Base-by-base conservation (phyloP, 2,113 vertebrate genomes). In the Struthidea cinerea region DNA sequence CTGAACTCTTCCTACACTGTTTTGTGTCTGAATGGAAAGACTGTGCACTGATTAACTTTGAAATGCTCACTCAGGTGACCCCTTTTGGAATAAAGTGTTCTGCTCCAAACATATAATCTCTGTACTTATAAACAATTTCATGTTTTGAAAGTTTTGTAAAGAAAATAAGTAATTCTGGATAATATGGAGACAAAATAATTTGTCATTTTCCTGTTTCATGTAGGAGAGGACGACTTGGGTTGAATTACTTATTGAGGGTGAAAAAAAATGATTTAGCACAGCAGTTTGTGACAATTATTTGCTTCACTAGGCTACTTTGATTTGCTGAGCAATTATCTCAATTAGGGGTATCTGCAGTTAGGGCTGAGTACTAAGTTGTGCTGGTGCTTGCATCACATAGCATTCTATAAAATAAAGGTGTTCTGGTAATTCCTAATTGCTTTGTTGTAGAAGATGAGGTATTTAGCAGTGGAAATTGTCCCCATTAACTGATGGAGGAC, bases 251-350 rank as follows among this genome's bases (percentile, higher is more conserved):
- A 74, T 7, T 86, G 55, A 91, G 41, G 9, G 33, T 82, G 33
- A 56, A 87, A 90, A 92, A 80, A 78, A 79, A 88, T 47, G 11
- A 53, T 84, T 88, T 90, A 93, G 33, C 41, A 44, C 42, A 88
- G 84, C 47, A 84, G 35, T 82, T 95, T 95, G 75, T 94, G 88
- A 70, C 78, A 92, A 91, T 95, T 95, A 88, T 39, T 95, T 96
- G 93, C 81, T 94, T 96, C 83, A 74, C 57, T 94, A 82, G 49
- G 30, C 78, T 88, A 37, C 81, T 95, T 95, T 84, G 88, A 95
- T 95, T 96, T 96, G 75, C 68, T 93, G 59, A 91, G 61, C 84
- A 95, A 86, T 96, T 95, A 84, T 86, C 61, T 95, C 94, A 76
- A 33, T 93, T 95, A 88, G 65, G 71, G 32, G 26, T 86, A 81